Evolutionary conservation across 2,797 vertebrate species (phyloP).

Genomic region (Eulemur mongoz): DNA sequence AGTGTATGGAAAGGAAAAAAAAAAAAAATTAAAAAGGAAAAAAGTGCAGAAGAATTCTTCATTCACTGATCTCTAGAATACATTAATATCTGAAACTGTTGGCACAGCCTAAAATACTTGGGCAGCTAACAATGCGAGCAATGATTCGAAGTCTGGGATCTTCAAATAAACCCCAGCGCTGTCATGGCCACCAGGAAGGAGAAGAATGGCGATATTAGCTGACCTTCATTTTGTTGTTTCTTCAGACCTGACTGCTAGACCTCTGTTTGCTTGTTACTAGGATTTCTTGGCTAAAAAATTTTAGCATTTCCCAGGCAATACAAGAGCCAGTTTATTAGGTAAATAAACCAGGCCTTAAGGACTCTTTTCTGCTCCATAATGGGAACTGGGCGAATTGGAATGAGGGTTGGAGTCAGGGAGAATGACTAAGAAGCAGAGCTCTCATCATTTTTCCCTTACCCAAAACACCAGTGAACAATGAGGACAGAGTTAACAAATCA

Average conservation of each 20-base stretch:
- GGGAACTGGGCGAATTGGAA: conserved; percentile 56
- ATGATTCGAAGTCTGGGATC: conserved; percentile 97
- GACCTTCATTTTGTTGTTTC: conserved; percentile 97
- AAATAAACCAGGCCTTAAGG: conserved; percentile 89
- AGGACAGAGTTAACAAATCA: neutral
- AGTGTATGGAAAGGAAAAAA: conserved; percentile 81
- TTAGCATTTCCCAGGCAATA: conserved; percentile 89
- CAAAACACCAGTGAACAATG: neutral
- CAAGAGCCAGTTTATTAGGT: conserved; percentile 89
- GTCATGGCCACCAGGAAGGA: conserved; percentile 92
- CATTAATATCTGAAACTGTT: conserved; percentile 96
- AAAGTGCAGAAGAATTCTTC: conserved; percentile 90
- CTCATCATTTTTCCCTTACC: neutral
- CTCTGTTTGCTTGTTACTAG: conserved; percentile 96
- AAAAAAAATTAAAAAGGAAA: conserved; percentile 81
- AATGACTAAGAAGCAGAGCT: neutral
- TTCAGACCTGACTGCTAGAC: conserved; percentile 93
- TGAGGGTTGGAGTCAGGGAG: neutral
- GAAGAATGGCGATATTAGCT: conserved; percentile 90
- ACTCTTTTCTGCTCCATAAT: conserved; percentile 88
- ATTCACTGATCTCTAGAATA: conserved; percentile 90
- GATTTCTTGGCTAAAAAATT: conserved; percentile 92
- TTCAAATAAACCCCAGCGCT: conserved; percentile 93
- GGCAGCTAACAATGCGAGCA: conserved; percentile 92
- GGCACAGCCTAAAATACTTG: conserved; percentile 88